Evolutionary conservation across 1,140 invertebrate species (phyloP).

Genomic region (Euwallacea similis): DNA sequence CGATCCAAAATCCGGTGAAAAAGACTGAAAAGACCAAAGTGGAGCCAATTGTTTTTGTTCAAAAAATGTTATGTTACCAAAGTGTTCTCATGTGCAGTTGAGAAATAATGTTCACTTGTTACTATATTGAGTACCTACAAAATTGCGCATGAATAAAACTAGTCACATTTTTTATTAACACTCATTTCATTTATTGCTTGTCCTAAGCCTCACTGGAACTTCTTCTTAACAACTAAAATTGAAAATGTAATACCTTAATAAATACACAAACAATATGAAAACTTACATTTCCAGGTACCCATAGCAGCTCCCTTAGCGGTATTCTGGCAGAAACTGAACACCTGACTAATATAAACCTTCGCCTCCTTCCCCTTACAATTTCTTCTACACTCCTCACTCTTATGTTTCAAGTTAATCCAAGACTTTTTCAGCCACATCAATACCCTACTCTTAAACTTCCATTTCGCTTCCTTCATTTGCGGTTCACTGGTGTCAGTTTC

Average conservation of each 20-base stretch:
- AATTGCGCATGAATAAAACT: too few species aligned
- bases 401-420: conserved; percentile 24
- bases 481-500: neutral
- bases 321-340: conserved; percentile 20
- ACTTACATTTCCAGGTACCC: conserved; percentile 21
- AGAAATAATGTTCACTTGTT: too few species aligned
- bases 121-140: too few species aligned
- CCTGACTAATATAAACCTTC: neutral
- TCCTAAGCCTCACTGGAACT: too few species aligned
- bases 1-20: conserved; percentile 20
- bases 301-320: conserved; percentile 3
- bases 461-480: neutral
- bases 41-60: too few species aligned
- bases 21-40: neutral
- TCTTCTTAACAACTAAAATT: too few species aligned
- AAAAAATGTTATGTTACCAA: too few species aligned
- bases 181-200: too few species aligned
- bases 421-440: conserved; percentile 26
- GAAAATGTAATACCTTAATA: too few species aligned
- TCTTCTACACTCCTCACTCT: conserved; percentile 9
- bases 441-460: conserved; percentile 12
- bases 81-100: too few species aligned
- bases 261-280: too few species aligned
- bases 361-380: neutral
- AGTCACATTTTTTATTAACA: too few species aligned